These are phyloP conservation scores for Aptenodytes forsteri DNA, from an alignment of 2,113 vertebrate species.

Conservation along the genomic window DNA sequence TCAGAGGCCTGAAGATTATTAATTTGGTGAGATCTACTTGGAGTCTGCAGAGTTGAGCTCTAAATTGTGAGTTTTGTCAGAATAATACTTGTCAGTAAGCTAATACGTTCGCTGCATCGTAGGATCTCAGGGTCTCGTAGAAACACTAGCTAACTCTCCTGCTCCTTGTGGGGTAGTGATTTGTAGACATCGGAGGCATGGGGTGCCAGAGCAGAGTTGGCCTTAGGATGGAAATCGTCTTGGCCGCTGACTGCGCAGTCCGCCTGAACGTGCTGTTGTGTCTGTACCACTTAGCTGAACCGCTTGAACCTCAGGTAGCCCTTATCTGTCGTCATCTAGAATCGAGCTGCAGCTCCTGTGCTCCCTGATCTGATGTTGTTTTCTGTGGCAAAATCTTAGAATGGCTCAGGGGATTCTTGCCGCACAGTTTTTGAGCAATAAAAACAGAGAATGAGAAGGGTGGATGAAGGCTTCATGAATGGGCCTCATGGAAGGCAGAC, in stretches of 20 bases:
- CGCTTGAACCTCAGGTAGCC: neutral
- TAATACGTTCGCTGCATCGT: neutral
- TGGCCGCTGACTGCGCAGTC: no score
- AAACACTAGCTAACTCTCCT: neutral
- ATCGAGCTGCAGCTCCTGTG: fast-evolving
- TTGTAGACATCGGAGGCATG: neutral
- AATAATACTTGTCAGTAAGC: neutral
- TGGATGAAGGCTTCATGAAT: neutral
- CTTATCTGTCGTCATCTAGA: neutral
- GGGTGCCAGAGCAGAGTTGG: neutral
- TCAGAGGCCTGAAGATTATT: neutral
- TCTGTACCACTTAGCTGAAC: neutral
- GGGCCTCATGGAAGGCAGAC: neutral
- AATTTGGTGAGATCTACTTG: neutral
- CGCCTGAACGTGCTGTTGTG: fast-evolving
- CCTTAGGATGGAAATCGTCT: neutral
- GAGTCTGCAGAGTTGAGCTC: neutral
- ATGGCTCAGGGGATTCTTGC: neutral
- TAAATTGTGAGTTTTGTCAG: neutral
- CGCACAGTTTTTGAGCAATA: neutral
- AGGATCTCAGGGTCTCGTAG: neutral
- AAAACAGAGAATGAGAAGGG: neutral
- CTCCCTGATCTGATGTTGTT: neutral
- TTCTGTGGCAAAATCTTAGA: neutral
- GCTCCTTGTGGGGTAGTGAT: neutral